phyloP scores from a whole-genome alignment of 2,797 vertebrate species.

The Myiotriccus ornatus region DNA sequence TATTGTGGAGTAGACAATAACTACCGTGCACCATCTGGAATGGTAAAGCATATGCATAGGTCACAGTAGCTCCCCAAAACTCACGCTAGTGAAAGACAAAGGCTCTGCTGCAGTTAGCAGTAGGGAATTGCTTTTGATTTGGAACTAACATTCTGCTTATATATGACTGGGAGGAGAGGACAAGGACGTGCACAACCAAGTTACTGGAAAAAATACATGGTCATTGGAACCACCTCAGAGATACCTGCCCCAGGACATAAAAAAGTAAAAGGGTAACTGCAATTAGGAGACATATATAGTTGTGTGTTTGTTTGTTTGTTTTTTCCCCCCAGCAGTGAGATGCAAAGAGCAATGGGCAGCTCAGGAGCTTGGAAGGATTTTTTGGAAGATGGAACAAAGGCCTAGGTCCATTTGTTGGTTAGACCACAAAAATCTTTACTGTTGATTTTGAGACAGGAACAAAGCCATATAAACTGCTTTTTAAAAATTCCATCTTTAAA shows the following conservation, averaged over 20 bases:
- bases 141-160: background rate
- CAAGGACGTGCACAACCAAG: background rate
- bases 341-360: background rate
- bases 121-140: constrained; percentile 29
- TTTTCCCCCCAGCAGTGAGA: background rate
- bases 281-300: background rate
- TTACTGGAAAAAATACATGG: background rate
- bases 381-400: background rate
- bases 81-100: constrained; percentile 5
- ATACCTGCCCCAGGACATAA: background rate
- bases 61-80: constrained; percentile 41
- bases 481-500: background rate
- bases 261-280: background rate
- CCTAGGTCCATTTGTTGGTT: background rate
- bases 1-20: background rate
- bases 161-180: background rate
- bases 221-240: background rate
- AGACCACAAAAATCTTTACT: background rate
- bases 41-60: background rate
- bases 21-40: background rate
- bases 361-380: background rate
- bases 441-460: background rate
- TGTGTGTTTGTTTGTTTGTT: too few relatives aligned
- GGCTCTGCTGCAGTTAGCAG: constrained; percentile 1
- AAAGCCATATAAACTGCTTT: background rate